phyloP scores from a whole-genome alignment of 1,140 invertebrate species.

The Eulimnadia texana region DNA sequence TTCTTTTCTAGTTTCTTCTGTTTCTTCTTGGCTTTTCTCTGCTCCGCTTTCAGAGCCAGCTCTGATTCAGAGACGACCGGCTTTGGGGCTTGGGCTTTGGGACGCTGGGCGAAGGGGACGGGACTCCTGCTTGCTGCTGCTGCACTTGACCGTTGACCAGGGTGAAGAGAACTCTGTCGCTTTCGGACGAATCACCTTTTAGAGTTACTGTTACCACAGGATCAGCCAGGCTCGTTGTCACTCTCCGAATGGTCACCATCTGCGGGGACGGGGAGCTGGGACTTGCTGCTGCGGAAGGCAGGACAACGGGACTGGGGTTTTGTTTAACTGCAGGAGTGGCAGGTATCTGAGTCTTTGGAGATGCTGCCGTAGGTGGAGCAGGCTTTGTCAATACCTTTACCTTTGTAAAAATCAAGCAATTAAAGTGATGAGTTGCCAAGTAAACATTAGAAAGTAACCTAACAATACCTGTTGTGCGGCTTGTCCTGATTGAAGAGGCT shows the following conservation, averaged over 20 bases:
- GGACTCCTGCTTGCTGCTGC: conserved; percentile 14
- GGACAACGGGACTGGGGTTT: conserved; percentile 13
- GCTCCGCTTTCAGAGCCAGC: conserved; percentile 22
- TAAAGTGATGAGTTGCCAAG: no score
- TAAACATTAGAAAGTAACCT: no score
- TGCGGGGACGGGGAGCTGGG: conserved; percentile 33
- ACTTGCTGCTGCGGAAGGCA: conserved; percentile 10
- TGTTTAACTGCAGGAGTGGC: conserved; percentile 12
- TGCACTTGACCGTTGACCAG: conserved; percentile 48
- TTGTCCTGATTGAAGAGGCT: conserved; percentile 2
- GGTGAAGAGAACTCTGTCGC: conserved; percentile 55
- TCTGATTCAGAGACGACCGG: conserved; percentile 19
- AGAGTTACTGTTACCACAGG: conserved; percentile 59
- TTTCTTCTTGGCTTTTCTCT: conserved; percentile 24
- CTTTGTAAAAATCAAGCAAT: no score
- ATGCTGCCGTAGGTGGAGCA: conserved; percentile 23
- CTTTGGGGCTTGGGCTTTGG: conserved; percentile 13
- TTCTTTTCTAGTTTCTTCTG: conserved; percentile 34
- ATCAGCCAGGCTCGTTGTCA: conserved; percentile 46
- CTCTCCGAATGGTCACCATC: conserved; percentile 55
- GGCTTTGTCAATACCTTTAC: conserved; percentile 20
- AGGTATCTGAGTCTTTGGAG: conserved; percentile 4
- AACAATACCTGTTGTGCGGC: neutral
- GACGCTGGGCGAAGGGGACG: conserved; percentile 17
- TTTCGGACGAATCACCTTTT: conserved; percentile 53